A percentile compares a stretch with the other conserved stretches of the same genome.
Evolutionary conservation across 2,113 vertebrate genomes (phyloP).

Genomic region (Sitta europaea): DNA sequence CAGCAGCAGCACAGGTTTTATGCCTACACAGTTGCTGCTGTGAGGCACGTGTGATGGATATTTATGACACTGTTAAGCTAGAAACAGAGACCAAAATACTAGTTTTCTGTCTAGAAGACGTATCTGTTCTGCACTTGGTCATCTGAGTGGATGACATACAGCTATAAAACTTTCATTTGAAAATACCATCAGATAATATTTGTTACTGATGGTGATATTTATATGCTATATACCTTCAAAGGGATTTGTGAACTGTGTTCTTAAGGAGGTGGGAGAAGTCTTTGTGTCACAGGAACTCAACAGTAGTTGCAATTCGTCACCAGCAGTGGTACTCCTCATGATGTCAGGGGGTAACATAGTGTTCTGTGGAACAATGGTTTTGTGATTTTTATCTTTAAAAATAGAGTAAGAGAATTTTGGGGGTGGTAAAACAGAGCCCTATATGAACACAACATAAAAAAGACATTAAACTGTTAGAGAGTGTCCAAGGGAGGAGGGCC

Average conservation of each 20-base stretch:
- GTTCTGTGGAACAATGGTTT: neutral
- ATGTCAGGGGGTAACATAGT: neutral
- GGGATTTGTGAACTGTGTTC: neutral
- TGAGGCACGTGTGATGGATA: fast-evolving
- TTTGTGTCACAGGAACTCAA: neutral
- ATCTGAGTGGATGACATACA: neutral
- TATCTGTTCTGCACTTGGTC: neutral
- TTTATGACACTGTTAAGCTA: neutral
- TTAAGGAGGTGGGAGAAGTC: neutral
- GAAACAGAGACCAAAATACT: neutral
- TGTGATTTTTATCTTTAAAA: neutral
- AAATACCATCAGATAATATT: neutral
- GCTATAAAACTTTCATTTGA: neutral
- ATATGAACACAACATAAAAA: neutral
- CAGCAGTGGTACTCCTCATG: neutral
- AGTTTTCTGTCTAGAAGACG: neutral
- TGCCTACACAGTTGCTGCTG: neutral
- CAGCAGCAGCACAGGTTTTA: neutral
- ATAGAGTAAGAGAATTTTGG: neutral
- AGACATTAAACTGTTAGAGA: neutral
- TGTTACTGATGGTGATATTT: neutral
- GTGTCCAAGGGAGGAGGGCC: neutral
- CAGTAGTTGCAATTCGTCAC: neutral
- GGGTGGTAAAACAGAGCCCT: neutral
- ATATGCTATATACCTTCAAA: neutral